Evolutionary conservation across 2,888 invertebrate species (phyloP).

Genomic region (Thelaira solivaga): DNA sequence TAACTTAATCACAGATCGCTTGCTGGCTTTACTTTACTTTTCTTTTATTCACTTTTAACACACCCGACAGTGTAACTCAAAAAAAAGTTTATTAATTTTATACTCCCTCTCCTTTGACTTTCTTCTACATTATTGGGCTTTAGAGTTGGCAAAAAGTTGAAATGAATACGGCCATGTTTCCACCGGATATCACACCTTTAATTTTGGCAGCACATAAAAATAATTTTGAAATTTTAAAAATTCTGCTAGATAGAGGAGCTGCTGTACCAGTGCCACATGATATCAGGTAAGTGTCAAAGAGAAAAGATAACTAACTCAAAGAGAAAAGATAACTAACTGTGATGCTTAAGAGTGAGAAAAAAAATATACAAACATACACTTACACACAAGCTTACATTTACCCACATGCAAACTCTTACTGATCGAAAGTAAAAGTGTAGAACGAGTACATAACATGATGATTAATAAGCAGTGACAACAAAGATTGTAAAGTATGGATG

Average conservation of each 20-base stretch:
- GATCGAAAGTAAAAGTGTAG: no score
- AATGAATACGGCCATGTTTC: constrained; percentile 88
- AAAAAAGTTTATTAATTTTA: neutral
- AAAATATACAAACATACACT: neutral
- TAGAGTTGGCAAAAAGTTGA: constrained; percentile 94
- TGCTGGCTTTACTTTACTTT: neutral
- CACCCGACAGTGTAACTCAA: neutral
- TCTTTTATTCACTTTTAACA: neutral
- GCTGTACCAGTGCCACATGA: constrained; percentile 94
- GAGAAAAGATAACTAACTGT: no score
- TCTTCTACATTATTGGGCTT: constrained; percentile 25
- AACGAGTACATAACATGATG: no score
- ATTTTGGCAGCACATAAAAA: constrained; percentile 95
- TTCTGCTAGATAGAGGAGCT: constrained; percentile 93
- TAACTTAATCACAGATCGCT: neutral
- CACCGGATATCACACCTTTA: constrained; percentile 95
- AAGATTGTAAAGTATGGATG: no score
- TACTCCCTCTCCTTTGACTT: neutral
- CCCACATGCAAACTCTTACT: no score
- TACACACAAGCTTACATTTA: no score
- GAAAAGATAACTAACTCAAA: no score
- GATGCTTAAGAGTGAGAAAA: neutral
- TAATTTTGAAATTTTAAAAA: constrained; percentile 97
- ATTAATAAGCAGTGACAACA: no score
- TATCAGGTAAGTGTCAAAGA: constrained; percentile 83